phyloP scores from a whole-genome alignment of 2,113 vertebrate genomes.

The Aspidoscelis tigris region DNA sequence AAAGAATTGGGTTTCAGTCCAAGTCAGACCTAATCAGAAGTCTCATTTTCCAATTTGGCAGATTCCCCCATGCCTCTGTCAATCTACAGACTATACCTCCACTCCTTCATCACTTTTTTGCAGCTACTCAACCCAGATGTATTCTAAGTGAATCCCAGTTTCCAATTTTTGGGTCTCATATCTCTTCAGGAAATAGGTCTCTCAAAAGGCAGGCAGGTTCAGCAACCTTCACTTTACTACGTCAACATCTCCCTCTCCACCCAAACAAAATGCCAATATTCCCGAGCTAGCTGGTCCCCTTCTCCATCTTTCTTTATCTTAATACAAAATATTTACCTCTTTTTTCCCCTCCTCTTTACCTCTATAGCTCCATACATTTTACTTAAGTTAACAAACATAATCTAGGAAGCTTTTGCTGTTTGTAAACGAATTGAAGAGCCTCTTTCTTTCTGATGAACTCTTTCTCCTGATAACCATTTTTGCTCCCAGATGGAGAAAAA shows the following conservation, averaged over 20 bases:
- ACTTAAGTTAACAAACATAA: conserved; percentile 36
- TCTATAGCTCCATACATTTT: conserved; percentile 30
- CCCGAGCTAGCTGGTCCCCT: conserved; percentile 8
- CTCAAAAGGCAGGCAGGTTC: conserved; percentile 45
- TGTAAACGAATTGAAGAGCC: conserved; percentile 36
- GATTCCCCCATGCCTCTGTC: background rate
- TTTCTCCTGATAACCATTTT: conserved; percentile 9
- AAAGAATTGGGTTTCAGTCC: background rate
- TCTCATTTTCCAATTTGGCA: background rate
- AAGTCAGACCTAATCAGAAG: background rate
- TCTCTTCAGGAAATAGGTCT: conserved; percentile 25
- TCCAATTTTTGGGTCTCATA: conserved; percentile 16
- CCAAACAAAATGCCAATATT: conserved; percentile 6
- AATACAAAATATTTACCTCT: conserved; percentile 33
- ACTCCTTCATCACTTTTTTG: background rate
- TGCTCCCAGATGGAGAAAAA: conserved; percentile 18
- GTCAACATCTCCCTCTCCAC: background rate
- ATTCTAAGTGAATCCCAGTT: conserved; percentile 1
- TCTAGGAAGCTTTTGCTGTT: conserved; percentile 29
- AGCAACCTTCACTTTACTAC: background rate
- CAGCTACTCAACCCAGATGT: background rate
- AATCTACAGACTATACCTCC: background rate
- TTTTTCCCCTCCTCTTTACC: background rate
- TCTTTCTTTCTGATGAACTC: conserved; percentile 18
- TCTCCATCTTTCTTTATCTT: background rate